Percentiles rank a stretch among this genome's conserved stretches.
Evolutionary conservation across 2,797 vertebrate species (phyloP).

Genomic region (Melanotaenia maccullochi): DNA sequence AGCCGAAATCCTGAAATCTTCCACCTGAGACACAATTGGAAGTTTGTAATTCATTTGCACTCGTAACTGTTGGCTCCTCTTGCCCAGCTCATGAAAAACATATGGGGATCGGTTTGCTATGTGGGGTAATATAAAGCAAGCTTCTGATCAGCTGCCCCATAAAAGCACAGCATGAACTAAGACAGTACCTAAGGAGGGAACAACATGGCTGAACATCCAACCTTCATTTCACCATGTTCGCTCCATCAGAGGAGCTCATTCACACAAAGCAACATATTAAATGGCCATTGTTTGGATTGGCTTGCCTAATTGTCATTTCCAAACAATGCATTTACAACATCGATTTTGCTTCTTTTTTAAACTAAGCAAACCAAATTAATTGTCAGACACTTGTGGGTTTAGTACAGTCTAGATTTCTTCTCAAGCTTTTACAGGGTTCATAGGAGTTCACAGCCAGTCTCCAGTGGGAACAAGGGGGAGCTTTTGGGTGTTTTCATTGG

Average conservation of each 20-base stretch:
- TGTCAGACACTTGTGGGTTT: slow-evolving; percentile 69
- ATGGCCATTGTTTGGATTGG: slow-evolving; percentile 50
- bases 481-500: slow-evolving; percentile 74
- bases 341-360: slow-evolving; percentile 50
- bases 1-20: slow-evolving; percentile 82
- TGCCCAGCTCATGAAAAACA: slow-evolving; percentile 72
- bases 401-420: slow-evolving; percentile 70
- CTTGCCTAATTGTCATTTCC: slow-evolving; percentile 61
- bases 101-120: slow-evolving; percentile 74
- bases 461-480: slow-evolving; percentile 61
- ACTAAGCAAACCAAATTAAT: slow-evolving; percentile 72
- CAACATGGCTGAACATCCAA: slow-evolving; percentile 15
- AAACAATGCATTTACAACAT: slow-evolving; percentile 60
- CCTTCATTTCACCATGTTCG: slow-evolving; percentile 27
- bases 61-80: slow-evolving; percentile 45
- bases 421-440: slow-evolving; percentile 71
- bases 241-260: slow-evolving; percentile 29
- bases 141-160: slow-evolving; percentile 51
- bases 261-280: slow-evolving; percentile 43
- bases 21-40: slow-evolving; percentile 82
- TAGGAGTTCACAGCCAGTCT: slow-evolving; percentile 74
- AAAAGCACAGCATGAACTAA: slow-evolving; percentile 59
- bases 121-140: slow-evolving; percentile 63
- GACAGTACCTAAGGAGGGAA: slow-evolving; percentile 37
- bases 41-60: slow-evolving; percentile 82